Evolutionary conservation across 64 coral and sea anemone species (phyloP).

Genomic region (Montipora sp.): DNA sequence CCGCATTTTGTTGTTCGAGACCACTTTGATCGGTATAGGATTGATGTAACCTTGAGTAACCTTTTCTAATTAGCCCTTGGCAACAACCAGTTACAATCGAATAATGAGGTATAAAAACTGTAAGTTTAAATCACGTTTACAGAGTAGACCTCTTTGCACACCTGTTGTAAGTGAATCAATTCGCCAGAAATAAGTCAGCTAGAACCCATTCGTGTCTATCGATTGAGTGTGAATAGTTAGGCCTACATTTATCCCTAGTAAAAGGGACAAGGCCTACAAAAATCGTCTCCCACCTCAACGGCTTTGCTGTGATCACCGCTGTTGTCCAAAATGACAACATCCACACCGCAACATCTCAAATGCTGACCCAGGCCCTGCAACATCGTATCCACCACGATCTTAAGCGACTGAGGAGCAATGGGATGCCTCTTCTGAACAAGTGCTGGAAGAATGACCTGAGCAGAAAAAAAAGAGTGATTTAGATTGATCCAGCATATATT

Average conservation of each 20-base stretch:
- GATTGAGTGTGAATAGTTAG: no score
- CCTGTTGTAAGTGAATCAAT: no score
- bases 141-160: no score
- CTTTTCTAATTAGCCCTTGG: not conserved
- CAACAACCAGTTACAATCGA: not conserved
- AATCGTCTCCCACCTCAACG: conserved; percentile 23
- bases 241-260: no score
- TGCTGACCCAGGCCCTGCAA: conserved; percentile 93
- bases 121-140: no score
- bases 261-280: no score
- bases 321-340: conserved; percentile 84
- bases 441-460: conserved; percentile 29
- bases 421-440: conserved; percentile 53
- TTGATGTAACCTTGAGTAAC: not conserved
- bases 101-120: no score
- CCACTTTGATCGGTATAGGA: not conserved
- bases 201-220: no score
- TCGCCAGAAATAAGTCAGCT: no score
- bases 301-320: conserved; percentile 52
- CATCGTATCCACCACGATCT: conserved; percentile 95
- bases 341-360: conserved; percentile 94
- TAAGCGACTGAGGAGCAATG: conserved; percentile 70
- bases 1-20: not conserved
- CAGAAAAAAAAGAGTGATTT: not conserved
- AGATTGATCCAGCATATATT: no score